These are phyloP conservation scores for Villa cingulata DNA, from an alignment of 2,888 invertebrate species.

Conservation along the genomic window DNA sequence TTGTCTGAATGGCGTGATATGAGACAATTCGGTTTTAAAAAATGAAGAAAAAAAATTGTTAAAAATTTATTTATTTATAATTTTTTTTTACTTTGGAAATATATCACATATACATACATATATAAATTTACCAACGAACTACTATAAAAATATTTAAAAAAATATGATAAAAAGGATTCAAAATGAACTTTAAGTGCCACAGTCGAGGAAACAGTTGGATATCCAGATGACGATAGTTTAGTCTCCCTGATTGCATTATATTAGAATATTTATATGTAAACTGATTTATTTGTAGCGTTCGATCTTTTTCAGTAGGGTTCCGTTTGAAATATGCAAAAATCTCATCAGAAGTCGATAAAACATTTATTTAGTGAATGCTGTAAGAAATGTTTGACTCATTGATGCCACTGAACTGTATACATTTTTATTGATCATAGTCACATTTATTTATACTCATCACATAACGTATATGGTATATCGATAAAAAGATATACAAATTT, in stretches of 20 bases:
- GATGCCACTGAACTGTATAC: not conserved
- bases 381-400: not conserved
- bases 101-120: no score
- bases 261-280: not conserved
- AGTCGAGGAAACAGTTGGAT: not conserved
- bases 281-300: not conserved
- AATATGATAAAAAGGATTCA: not conserved
- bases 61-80: no score
- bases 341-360: not conserved
- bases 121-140: no score
- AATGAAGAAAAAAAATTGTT: not conserved
- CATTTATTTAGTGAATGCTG: not conserved
- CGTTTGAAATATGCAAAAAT: not conserved
- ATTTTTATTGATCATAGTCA: not conserved
- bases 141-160: not conserved
- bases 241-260: no score
- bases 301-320: not conserved
- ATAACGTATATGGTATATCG: no score
- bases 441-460: no score
- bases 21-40: slow-evolving; percentile 6
- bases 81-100: no score
- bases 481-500: no score
- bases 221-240: not conserved
- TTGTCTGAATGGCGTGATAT: slow-evolving; percentile 7
- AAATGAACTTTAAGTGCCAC: not conserved